Conservation (phyloP, 2,797 vertebrate genomes). For the Phylloscopus collybita region DNA sequence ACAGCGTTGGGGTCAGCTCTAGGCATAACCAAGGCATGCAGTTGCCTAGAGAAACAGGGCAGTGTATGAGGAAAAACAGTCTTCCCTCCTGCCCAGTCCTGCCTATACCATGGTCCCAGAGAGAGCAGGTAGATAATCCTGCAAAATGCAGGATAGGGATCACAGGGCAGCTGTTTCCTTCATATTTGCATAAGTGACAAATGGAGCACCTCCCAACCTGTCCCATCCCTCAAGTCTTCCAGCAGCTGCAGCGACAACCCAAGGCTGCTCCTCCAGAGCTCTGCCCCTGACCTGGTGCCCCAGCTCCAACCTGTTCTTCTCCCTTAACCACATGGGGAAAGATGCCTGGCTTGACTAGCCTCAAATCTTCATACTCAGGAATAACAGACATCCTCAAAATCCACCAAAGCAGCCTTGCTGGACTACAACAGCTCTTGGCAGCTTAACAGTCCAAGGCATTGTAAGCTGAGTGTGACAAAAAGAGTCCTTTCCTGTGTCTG, state of each 20-base stretch:
- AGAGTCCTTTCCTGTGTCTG: neutral
- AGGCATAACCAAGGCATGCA: neutral
- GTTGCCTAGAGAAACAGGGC: neutral
- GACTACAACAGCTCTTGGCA: neutral
- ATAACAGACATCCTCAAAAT: neutral
- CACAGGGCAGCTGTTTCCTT: neutral
- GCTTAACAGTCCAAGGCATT: neutral
- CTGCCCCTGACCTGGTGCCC: neutral
- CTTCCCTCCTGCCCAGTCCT: neutral
- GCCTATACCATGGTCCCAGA: neutral
- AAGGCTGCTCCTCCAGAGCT: neutral
- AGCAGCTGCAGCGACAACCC: neutral
- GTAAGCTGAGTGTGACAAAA: neutral
- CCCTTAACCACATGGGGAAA: accelerated
- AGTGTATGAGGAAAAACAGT: accelerated
- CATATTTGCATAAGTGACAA: neutral
- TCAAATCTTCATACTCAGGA: neutral
- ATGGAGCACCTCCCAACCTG: neutral
- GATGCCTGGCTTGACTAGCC: neutral
- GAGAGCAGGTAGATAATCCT: neutral
- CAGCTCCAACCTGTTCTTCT: neutral
- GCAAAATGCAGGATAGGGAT: neutral
- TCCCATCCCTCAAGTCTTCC: neutral
- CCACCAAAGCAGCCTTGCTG: neutral
- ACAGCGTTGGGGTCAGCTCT: neutral